phyloP scores from a whole-genome alignment of 1,140 invertebrate genomes.

The Zaprionus inermis region DNA sequence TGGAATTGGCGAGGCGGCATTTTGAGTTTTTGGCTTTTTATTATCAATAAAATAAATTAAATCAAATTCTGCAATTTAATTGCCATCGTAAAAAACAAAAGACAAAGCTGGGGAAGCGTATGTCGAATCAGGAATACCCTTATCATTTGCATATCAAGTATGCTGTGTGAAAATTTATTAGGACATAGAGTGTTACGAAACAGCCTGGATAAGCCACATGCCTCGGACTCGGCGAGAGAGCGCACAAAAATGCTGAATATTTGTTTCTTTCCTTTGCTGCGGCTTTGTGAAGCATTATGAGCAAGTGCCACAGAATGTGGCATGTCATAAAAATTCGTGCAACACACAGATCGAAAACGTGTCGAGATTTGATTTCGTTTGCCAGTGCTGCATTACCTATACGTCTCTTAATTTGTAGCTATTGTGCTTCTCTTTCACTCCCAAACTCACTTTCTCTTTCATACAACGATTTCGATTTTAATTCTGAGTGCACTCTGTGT shows the following conservation, averaged over 20 bases:
- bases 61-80: conserved; percentile 80
- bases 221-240: not conserved
- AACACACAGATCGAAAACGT: conserved; percentile 8
- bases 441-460: not conserved
- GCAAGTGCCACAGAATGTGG: conserved; percentile 43
- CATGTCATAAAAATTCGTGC: conserved; percentile 12
- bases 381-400: conserved; percentile 23
- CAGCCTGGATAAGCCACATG: not conserved
- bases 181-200: not conserved
- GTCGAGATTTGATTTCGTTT: conserved; percentile 28
- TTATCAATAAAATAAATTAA: conserved; percentile 82
- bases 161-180: not conserved
- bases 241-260: conserved; percentile 21
- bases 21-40: conserved; percentile 68
- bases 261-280: conserved; percentile 14
- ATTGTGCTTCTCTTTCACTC: not conserved
- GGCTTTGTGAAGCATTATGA: conserved; percentile 27
- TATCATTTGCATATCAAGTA: not conserved
- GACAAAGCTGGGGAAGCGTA: conserved; percentile 15
- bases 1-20: conserved; percentile 44
- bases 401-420: conserved; percentile 6
- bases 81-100: conserved; percentile 76
- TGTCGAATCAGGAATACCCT: conserved; percentile 18
- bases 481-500: not conserved
- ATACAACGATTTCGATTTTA: conserved; percentile 3